Evolutionary conservation across 2,888 invertebrate genomes (phyloP).

Genomic region (Julus scandinavius): DNA sequence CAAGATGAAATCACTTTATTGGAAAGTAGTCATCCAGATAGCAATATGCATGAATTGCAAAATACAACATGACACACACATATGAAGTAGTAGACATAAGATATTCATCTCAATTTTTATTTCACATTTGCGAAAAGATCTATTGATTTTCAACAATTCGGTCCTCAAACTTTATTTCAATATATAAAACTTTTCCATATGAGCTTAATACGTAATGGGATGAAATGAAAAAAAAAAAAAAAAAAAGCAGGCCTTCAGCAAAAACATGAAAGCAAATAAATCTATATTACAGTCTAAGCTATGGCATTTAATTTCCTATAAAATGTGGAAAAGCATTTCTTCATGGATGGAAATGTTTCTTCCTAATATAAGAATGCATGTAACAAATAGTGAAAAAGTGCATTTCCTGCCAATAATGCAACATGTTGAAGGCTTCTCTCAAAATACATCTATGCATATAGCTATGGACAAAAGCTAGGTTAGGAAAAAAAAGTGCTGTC

Average conservation of each 20-base stretch:
- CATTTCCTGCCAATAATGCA: slow-evolving; percentile 1
- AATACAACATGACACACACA: not conserved
- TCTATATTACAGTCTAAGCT: slow-evolving; percentile 11
- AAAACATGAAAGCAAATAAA: slow-evolving; percentile 21
- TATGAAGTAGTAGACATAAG: not conserved
- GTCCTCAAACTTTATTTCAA: not conserved
- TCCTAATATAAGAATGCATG: slow-evolving; percentile 13
- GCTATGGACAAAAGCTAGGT: not conserved
- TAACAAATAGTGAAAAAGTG: slow-evolving; percentile 36
- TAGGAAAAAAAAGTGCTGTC: slow-evolving; percentile 2
- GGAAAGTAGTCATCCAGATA: not conserved
- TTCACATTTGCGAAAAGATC: not conserved
- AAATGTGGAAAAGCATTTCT: slow-evolving; percentile 28
- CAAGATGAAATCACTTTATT: not conserved
- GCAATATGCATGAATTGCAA: not conserved
- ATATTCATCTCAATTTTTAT: not conserved
- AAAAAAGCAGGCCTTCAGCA: not conserved
- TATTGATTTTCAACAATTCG: not conserved
- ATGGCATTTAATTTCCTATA: slow-evolving; percentile 51
- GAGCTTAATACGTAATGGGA: not conserved
- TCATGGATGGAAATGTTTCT: not conserved
- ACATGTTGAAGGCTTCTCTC: not conserved
- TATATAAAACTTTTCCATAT: not conserved
- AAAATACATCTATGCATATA: not conserved
- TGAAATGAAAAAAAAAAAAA: not conserved